Base-by-base conservation (phyloP, 2,888 invertebrate genomes). In the Julus scanicus region DNA sequence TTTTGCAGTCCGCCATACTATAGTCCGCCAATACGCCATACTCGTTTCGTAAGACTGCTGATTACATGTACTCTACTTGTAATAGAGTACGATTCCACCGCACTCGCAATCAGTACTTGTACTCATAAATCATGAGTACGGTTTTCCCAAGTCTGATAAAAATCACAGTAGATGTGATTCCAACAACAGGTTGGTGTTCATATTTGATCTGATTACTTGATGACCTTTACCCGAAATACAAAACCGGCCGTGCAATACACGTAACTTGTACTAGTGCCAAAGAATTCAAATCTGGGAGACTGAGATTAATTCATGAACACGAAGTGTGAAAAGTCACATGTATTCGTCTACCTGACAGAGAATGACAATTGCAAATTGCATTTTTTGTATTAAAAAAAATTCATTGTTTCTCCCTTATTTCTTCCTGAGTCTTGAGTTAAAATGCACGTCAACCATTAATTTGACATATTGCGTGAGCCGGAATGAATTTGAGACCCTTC, bases 391-490 rank as follows among this genome's bases (percentile, higher is more conserved):
- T 37, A 15, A 80, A 80, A 71, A 71, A 29, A 71, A 71, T 15
- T 80, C 80, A 80, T 80, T 71, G 29, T 71, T 29, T 71, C 71
- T 71, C 71, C 71, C 71, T 71, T 80, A 80, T 37, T 80, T 80
- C 29, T 37, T 11, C 29, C 37, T 37, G 37, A 80, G 15, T 37
- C 20, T 71, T 71, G 20, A 71, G n/a, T 20, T 63, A 20, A 20
- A 80, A 5, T 15, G 37, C 15, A 29, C 80, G 80, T 80, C 80
- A 80, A 37, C 37, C 80, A 44, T 44, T 44, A 44, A 15, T 37
- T 80, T 80, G 80, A 80, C 37, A 80, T 29, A 80, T 80, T 80
- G 80, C 80, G 80, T 80, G 80, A 80, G 80, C 37, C 8, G 11
- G 80, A 37, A 80, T 80, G 80, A 37, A 80, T 80, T 29, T 37